Percentiles rank a stretch among this genome's conserved stretches.
phyloP scores from a whole-genome alignment of 64 coral and sea anemone species.

The Montipora cactus region DNA sequence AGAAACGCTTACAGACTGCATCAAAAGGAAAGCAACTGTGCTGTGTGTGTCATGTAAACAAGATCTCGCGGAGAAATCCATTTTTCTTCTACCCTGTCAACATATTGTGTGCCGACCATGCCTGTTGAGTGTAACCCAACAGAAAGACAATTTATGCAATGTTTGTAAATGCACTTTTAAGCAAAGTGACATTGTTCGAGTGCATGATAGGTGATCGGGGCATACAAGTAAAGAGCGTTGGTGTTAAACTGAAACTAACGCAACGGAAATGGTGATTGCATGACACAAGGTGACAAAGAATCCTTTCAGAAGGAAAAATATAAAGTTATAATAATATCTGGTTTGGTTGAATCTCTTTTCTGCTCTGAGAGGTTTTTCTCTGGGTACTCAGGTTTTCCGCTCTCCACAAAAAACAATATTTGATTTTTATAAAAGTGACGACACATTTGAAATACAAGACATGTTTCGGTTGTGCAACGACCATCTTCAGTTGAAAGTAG shows the following conservation, averaged over 20 bases:
- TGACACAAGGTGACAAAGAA: too few relatives aligned
- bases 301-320: too few relatives aligned
- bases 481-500: too few relatives aligned
- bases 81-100: constrained; percentile 55
- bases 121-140: not conserved
- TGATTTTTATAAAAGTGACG: too few relatives aligned
- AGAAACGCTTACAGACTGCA: not conserved
- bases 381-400: too few relatives aligned
- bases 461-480: too few relatives aligned
- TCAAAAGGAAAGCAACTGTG: constrained; percentile 35
- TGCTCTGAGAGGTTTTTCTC: too few relatives aligned
- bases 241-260: not conserved
- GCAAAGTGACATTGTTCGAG: constrained; percentile 32
- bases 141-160: not conserved
- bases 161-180: constrained; percentile 16
- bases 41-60: constrained; percentile 25
- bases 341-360: too few relatives aligned
- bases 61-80: not conserved
- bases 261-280: not conserved
- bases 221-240: not conserved
- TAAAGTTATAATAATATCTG: too few relatives aligned
- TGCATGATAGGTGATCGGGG: constrained; percentile 10
- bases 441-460: too few relatives aligned
- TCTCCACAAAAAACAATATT: too few relatives aligned
- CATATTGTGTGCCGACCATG: constrained; percentile 63